Evolutionary conservation across 1,140 invertebrate species (phyloP).

Genomic region (Sarcophaga peregrina): DNA sequence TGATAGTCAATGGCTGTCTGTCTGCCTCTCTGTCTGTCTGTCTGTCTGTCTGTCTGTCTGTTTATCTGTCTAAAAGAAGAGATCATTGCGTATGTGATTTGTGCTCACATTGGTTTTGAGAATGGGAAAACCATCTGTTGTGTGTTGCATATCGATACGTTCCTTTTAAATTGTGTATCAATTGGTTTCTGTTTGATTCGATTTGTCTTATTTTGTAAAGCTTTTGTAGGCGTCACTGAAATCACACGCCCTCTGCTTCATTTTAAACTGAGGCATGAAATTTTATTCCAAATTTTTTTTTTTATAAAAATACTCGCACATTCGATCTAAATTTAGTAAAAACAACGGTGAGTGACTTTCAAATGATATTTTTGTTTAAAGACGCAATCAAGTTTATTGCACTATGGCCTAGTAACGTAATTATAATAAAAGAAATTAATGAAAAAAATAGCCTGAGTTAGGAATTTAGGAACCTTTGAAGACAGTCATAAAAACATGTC

Average conservation of each 20-base stretch:
- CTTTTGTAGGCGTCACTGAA: slow-evolving; percentile 52
- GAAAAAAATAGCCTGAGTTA: too few relatives aligned
- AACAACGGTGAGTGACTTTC: not conserved
- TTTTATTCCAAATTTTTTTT: slow-evolving; percentile 36
- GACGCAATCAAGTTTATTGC: not conserved
- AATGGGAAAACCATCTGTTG: not conserved
- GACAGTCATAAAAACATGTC: too few relatives aligned
- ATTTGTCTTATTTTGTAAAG: not conserved
- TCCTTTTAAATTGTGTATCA: slow-evolving; percentile 20
- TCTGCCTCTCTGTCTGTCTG: slow-evolving; percentile 1
- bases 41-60: slow-evolving; percentile 29
- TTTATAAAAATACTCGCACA: too few relatives aligned
- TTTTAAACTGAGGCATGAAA: slow-evolving; percentile 54
- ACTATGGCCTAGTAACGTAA: not conserved
- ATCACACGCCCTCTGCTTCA: slow-evolving; percentile 49
- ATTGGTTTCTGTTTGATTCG: not conserved
- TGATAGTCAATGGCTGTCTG: not conserved
- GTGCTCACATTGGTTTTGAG: too few relatives aligned
- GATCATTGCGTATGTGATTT: too few relatives aligned
- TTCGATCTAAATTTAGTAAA: too few relatives aligned
- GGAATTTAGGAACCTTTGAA: too few relatives aligned
- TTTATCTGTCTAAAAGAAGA: not conserved
- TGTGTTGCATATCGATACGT: not conserved
- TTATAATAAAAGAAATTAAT: not conserved
- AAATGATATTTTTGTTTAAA: slow-evolving; percentile 19